Evolutionary conservation across 2,888 invertebrate species (phyloP).

Genomic region (Clitarchus hookeri): DNA sequence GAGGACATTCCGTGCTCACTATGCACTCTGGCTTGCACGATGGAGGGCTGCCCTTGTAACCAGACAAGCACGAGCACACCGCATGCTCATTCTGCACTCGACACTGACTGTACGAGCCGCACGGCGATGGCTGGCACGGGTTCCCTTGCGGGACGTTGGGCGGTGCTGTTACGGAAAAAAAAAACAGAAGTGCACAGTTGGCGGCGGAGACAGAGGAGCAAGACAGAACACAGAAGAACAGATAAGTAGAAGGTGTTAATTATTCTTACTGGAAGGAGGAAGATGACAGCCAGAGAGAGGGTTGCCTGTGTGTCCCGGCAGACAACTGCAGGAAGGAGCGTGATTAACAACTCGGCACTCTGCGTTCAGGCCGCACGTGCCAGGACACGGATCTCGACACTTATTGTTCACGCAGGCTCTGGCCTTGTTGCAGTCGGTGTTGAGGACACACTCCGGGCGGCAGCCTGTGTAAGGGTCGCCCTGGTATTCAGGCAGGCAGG

Average conservation of each 20-base stretch:
- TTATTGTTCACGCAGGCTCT: constrained; percentile 82
- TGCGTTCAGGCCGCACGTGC: constrained; percentile 82
- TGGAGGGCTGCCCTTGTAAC: constrained; percentile 68
- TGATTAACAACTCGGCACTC: constrained; percentile 83
- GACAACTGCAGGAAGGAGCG: constrained; percentile 76
- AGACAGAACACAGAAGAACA: constrained; percentile 14
- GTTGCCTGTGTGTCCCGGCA: constrained; percentile 76
- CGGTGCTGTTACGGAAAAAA: background rate
- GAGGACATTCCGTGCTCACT: constrained; percentile 71
- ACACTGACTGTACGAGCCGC: constrained; percentile 82
- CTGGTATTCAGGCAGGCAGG: constrained; percentile 79
- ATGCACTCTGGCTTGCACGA: constrained; percentile 75
- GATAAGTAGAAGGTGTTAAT: constrained; percentile 25
- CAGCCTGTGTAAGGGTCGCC: constrained; percentile 84
- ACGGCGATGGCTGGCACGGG: constrained; percentile 78
- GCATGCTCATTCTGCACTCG: constrained; percentile 71
- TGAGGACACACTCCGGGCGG: constrained; percentile 80
- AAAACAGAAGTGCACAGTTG: background rate
- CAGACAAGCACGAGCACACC: constrained; percentile 70
- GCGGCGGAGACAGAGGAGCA: background rate
- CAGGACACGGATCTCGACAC: constrained; percentile 81
- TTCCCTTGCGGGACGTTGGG: constrained; percentile 49
- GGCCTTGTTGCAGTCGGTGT: constrained; percentile 77
- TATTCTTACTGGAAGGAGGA: constrained; percentile 40
- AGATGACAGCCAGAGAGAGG: constrained; percentile 73